Evolutionary conservation across 2,113 vertebrate genomes (phyloP), one percentile per base, ranked within the genome.

Genomic region (Sorex fumeus): DNA sequence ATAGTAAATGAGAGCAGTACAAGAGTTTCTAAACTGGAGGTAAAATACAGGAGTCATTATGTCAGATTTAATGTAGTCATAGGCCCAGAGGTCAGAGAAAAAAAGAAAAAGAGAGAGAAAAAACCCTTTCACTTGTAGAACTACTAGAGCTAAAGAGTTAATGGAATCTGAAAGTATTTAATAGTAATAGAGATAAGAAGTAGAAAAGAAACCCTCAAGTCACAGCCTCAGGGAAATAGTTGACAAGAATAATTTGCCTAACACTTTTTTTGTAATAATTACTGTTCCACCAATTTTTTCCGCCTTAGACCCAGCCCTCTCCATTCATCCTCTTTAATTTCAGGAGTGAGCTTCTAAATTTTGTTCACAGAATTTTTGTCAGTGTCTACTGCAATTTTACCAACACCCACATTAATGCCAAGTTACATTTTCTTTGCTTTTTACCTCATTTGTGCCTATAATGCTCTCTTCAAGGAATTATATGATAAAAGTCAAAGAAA

Each of bases 241-340:
- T 86, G 80, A 53, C 67, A 72, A 88, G 87, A 91, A 9, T 77
- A 84, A 92, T 84, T 92, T 88, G 62, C 71, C 78, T 72, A 80
- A 87, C 43, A 69, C 50, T 83, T 77, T 72, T 70, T 79, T 0
- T 64, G 77, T 76, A 34, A 40, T 47, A 87, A 92, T 87, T 84
- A 84, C 21, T 75, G 83, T 75, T 83, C 53, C 60, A 47, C 1
- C 18, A 70, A 79, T 50, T 34, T 19, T 47, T 21, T 2, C 50
- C 47, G 75, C 57, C 78, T 23, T 75, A 75, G 79, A 67, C 19
- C 32, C 12, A 19, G n/a, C 10, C 9, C 11, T 86, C 19, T 76
- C 32, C 53, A 69, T 45, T 84, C 43, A 71, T 47, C 85, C n/a
- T 87, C n/a, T 87, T 71, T 87, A 85, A 92, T 84, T 86, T 75